phyloP scores from a whole-genome alignment of 2,888 invertebrate genomes.

The Craniophora ligustri region DNA sequence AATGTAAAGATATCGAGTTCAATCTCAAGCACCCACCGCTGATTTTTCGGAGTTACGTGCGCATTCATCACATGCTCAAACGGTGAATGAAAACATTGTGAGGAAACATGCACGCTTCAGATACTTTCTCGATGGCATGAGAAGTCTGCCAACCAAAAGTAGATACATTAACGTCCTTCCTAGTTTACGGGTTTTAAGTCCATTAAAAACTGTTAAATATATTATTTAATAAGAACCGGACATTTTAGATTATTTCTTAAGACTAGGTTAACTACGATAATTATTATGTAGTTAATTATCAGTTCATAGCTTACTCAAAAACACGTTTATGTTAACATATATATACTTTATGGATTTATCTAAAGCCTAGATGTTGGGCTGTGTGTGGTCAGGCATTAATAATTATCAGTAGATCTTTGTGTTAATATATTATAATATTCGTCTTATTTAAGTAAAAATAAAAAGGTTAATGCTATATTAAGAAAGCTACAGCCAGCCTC shows the following conservation, averaged over 20 bases:
- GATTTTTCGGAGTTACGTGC: no score
- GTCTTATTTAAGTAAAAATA: no score
- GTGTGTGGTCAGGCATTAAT: neutral
- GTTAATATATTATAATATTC: no score
- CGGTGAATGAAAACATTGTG: no score
- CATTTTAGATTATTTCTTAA: neutral
- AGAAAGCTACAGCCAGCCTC: no score
- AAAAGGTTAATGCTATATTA: no score
- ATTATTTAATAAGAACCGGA: neutral
- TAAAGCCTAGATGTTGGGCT: neutral
- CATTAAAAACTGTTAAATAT: neutral
- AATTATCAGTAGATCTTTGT: no score
- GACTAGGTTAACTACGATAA: conserved; percentile 2
- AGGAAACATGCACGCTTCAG: no score
- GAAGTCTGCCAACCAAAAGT: neutral
- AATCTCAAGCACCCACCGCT: no score
- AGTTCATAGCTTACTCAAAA: neutral
- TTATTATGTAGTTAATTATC: neutral
- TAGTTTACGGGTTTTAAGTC: neutral
- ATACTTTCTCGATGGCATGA: no score
- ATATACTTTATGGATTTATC: neutral
- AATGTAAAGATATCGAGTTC: no score
- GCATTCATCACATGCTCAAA: no score
- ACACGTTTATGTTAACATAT: neutral
- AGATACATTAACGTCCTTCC: neutral